A percentile compares a stretch with the other conserved stretches of the same genome.
These are phyloP conservation scores for Felis catus DNA, from an alignment of 2,113 vertebrate genomes.

Conservation along the genomic window DNA sequence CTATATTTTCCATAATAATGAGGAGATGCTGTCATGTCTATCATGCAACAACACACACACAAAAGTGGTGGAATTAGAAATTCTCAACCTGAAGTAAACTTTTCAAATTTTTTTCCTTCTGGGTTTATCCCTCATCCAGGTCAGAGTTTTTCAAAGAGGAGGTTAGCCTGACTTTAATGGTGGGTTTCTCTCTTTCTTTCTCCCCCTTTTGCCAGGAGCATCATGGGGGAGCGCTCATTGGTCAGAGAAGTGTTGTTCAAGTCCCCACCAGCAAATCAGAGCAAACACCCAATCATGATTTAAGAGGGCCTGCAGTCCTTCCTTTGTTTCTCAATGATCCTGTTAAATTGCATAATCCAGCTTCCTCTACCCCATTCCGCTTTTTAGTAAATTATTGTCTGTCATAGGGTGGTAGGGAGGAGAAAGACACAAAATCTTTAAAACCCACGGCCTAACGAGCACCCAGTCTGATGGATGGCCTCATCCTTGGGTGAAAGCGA, in stretches of 20 bases:
- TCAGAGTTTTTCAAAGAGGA: conserved; percentile 48
- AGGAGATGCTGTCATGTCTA: conserved; percentile 90
- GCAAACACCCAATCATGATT: not conserved
- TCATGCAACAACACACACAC: conserved; percentile 88
- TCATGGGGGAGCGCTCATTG: not conserved
- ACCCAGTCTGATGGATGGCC: not conserved
- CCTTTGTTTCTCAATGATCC: conserved; percentile 21
- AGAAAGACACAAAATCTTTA: not conserved
- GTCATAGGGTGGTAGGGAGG: not conserved
- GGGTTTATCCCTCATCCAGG: conserved; percentile 54
- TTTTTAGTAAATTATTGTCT: not conserved
- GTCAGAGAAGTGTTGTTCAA: not conserved
- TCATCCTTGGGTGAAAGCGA: not conserved
- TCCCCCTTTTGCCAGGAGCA: not conserved
- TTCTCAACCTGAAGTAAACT: conserved; percentile 86
- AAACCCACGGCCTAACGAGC: not conserved
- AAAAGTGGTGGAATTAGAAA: conserved; percentile 82
- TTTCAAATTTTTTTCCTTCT: conserved; percentile 75
- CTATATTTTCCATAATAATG: conserved; percentile 97
- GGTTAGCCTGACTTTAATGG: not conserved
- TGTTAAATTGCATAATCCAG: not conserved
- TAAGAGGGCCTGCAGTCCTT: not conserved
- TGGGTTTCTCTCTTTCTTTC: not conserved
- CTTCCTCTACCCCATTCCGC: not conserved
- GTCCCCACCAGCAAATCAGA: conserved; percentile 24